Evolutionary conservation across 2,888 invertebrate species (phyloP), one percentile per base, ranked within the genome.

Genomic region (Tiphia femorata): DNA sequence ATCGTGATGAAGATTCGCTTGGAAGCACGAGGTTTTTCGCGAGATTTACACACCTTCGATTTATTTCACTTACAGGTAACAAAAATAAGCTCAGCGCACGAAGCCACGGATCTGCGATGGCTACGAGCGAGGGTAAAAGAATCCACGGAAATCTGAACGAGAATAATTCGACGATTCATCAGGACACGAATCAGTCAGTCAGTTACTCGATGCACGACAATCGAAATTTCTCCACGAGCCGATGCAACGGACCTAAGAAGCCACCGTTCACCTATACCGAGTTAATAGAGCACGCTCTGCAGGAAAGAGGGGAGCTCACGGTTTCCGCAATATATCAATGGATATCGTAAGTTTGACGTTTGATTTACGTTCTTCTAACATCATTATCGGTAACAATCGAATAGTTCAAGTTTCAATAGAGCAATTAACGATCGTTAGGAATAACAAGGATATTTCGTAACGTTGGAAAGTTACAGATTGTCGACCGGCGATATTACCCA

Each of bases 251-350:
- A 58, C 88, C 87, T 46, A 91, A 90, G 78, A 96, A 96, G 77
- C 95, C 95, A 16, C 94, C 95, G 0, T 94, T 93, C 78, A 96
- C 95, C 0, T 96, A 95, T 77, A 95, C 95, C 1, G 95, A 96
- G 84, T 87, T 96, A 71, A 95, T 96, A 71, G 95, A 95, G 83
- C 90, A 93, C 76, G 95, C 95, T 38, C 84, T 96, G 59, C 88
- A 91, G 70, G 95, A 95, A 82, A 92, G 90, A 76, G 93, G 95
- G 49, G 93, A 95, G 84, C 84, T 96, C 62, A 95, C 95, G 0
- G 95, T 95, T 27, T 95, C 95, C 4, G 95, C 93, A 49, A 95
- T 96, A 72, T 96, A 96, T 83, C 92, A 93, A 75, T 95, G 95
- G 95, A 95, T 96, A 77, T 94, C 95, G 95, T 95, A 86, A 94